Conservation (phyloP, 2,797 vertebrate genomes). For the Tokudaia muenninki region DNA sequence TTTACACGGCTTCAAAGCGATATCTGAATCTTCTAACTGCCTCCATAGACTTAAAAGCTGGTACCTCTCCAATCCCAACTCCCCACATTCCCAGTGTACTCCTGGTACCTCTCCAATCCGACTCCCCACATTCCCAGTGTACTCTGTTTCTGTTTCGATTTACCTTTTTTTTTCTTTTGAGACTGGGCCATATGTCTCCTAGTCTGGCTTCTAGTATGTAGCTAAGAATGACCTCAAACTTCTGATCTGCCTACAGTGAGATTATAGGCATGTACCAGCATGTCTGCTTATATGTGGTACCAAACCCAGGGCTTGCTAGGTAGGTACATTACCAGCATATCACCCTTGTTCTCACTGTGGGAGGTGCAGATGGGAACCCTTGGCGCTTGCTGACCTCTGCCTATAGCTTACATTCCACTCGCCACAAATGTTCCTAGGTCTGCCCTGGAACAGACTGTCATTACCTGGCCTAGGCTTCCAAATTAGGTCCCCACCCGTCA, state of each 20-base stretch:
- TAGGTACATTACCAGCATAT: not conserved
- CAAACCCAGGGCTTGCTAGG: not conserved
- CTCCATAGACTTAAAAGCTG: not conserved
- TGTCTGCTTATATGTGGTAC: not conserved
- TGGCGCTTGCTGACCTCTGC: too few species aligned
- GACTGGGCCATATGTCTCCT: not conserved
- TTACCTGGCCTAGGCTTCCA: not conserved
- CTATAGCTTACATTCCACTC: not conserved
- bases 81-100: not conserved
- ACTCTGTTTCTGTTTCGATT: too few species aligned
- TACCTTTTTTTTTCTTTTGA: not conserved
- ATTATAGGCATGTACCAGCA: not conserved
- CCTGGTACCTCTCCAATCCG: not conserved
- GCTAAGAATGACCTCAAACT: not conserved
- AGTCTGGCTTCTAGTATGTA: not conserved
- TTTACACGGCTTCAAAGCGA: rapidly evolving
- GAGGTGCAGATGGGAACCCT: too few species aligned
- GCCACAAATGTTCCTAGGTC: not conserved
- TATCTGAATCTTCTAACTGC: rapidly evolving
- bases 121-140: not conserved
- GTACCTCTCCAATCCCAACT: not conserved
- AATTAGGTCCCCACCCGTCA: not conserved
- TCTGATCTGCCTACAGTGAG: not conserved
- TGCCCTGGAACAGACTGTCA: not conserved
- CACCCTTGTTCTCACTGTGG: not conserved